phyloP scores from a whole-genome alignment of 2,888 invertebrate genomes.

The Hemicrepidius hirtus region DNA sequence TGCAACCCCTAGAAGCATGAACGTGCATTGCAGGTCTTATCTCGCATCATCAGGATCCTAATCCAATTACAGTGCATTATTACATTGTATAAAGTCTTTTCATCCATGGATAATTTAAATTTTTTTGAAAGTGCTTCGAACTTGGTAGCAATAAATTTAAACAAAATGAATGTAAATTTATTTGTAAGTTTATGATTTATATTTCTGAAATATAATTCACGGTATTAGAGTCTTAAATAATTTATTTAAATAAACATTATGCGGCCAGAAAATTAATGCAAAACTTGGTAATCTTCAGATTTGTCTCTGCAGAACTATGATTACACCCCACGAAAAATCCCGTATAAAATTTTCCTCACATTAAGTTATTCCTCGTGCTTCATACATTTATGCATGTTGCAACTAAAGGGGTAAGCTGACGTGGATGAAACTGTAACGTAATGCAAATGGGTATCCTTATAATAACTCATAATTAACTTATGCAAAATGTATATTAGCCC shows the following conservation, averaged over 20 bases:
- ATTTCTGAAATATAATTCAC: constrained; percentile 44
- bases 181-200: constrained; percentile 31
- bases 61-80: constrained; percentile 46
- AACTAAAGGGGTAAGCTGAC: constrained; percentile 30
- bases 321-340: constrained; percentile 44
- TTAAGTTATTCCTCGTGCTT: not conserved
- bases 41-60: constrained; percentile 50
- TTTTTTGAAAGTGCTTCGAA: no score
- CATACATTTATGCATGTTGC: constrained; percentile 5
- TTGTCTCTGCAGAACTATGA: constrained; percentile 60
- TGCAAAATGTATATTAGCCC: constrained; percentile 60
- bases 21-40: constrained; percentile 36
- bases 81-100: no score
- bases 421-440: constrained; percentile 23
- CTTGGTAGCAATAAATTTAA: not conserved
- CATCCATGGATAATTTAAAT: no score
- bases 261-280: constrained; percentile 61
- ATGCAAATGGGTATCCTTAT: constrained; percentile 54
- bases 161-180: constrained; percentile 10
- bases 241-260: constrained; percentile 59
- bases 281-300: constrained; percentile 62
- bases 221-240: constrained; percentile 57
- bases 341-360: constrained; percentile 20
- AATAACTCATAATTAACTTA: constrained; percentile 69
- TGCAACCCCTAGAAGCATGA: not conserved